Evolutionary conservation across 2,113 vertebrate species (phyloP), one percentile per base, ranked within the genome.

Genomic region (Balaenoptera acutorostrata): DNA sequence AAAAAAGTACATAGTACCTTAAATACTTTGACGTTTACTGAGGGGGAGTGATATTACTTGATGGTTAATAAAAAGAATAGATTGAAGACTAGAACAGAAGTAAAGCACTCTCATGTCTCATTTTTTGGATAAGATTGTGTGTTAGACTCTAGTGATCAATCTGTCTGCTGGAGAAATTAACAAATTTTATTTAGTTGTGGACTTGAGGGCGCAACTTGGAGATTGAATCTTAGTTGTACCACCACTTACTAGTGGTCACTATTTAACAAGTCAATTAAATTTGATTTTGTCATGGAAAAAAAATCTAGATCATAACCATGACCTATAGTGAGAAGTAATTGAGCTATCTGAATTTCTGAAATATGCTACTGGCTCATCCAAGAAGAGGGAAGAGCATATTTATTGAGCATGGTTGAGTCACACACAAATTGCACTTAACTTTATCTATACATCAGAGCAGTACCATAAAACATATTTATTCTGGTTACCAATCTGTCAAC

Each of bases 131-230:
- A 41, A 55, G 25, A 21, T 20, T 3, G 33, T 82, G 14, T 5
- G 3, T 8, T 18, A 57, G 10, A 63, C 1, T 2, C 1, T 2
- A 27, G 15, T 3, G 17, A 36, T 6, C 0, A 41, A 6, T 39
- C 4, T 6, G 6, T 20, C 41, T n/a, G 21, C 21, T 6, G 31
- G 12, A 55, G 23, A 88, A 63, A 69, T 69, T 20, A 36, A 23
- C 12, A 49, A 8, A 31, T 3, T 23, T 8, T 29, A 12, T 64
- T 75, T 77, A 18, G 3, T 25, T 64, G 14, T 36, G 41, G 12
- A 61, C 20, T 63, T 46, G 6, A 39, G 55, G n/a, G 8, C 49
- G 9, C 10, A 6, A n/a, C 39, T 2, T 89, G 14, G 33, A 33
- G 7, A 66, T 31, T 68, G 25, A 44, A 74, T 68, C 46, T 55